A percentile compares a stretch with the other conserved stretches of the same genome.
phyloP scores from a whole-genome alignment of 1,140 invertebrate species.

The Chrysopa pallens region DNA sequence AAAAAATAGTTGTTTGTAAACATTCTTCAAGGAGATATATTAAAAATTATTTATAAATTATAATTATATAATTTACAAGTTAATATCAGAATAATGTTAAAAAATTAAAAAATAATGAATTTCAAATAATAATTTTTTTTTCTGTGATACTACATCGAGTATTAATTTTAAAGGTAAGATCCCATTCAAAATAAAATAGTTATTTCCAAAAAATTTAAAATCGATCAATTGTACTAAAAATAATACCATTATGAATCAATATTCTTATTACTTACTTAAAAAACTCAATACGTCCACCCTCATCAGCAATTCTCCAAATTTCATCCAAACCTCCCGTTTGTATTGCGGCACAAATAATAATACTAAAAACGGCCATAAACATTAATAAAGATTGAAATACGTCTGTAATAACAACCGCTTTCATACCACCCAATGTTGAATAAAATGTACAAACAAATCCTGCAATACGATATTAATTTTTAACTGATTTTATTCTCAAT shows the following conservation, averaged over 20 bases:
- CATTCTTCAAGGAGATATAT: too few relatives aligned
- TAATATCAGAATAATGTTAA: too few relatives aligned
- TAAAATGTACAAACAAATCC: conserved; percentile 67
- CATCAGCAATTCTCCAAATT: conserved; percentile 45
- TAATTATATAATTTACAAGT: too few relatives aligned
- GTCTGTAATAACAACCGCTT: conserved; percentile 76
- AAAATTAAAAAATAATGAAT: too few relatives aligned
- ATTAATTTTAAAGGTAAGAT: too few relatives aligned
- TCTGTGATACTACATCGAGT: too few relatives aligned
- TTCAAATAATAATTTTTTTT: neutral
- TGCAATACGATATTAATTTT: conserved; percentile 6
- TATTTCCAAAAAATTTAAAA: neutral
- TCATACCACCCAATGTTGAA: conserved; percentile 73
- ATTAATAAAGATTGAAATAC: conserved; percentile 66
- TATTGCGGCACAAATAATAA: conserved; percentile 50
- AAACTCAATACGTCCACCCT: conserved; percentile 46
- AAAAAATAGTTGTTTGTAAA: too few relatives aligned
- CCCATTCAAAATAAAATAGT: too few relatives aligned
- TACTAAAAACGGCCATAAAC: conserved; percentile 53
- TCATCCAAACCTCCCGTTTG: conserved; percentile 38
- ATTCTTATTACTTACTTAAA: conserved; percentile 39
- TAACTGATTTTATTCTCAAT: too few relatives aligned
- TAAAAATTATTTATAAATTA: too few relatives aligned
- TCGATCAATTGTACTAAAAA: neutral
- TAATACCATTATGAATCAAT: neutral